A percentile compares a stretch with the other conserved stretches of the same genome.
These are phyloP conservation scores for Trachurus trachurus DNA, from an alignment of 2,797 vertebrate species.

Conservation along the genomic window DNA sequence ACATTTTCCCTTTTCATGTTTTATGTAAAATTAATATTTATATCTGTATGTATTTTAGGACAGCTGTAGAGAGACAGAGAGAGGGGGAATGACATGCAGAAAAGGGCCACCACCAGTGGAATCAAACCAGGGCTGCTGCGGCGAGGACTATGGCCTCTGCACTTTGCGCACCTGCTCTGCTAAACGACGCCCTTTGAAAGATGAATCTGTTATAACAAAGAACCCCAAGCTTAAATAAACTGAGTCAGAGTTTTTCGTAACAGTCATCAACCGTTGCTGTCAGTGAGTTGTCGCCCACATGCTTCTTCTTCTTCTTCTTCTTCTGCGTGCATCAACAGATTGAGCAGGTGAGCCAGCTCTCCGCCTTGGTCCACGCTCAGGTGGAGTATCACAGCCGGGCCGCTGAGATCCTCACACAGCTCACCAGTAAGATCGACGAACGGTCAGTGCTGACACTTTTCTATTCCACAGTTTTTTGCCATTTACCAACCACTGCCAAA, in stretches of 20 bases:
- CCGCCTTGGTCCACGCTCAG: slow-evolving; percentile 96
- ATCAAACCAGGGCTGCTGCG: no score
- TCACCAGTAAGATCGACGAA: slow-evolving; percentile 93
- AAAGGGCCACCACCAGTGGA: no score
- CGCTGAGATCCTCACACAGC: slow-evolving; percentile 93
- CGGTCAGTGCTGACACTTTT: slow-evolving; percentile 83
- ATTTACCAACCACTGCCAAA: background rate
- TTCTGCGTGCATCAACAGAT: slow-evolving; percentile 83
- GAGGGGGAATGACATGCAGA: no score
- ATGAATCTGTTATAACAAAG: background rate
- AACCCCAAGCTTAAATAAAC: background rate
- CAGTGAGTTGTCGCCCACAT: background rate
- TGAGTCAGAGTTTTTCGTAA: background rate
- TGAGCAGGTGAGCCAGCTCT: slow-evolving; percentile 98
- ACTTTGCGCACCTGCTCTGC: no score
- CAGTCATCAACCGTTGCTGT: background rate
- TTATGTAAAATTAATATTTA: background rate
- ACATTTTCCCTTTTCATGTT: background rate
- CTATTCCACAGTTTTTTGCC: background rate
- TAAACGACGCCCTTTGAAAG: no score
- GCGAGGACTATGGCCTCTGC: no score
- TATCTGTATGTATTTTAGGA: background rate
- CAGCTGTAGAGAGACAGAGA: no score
- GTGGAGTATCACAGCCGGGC: slow-evolving; percentile 97
- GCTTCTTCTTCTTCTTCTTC: slow-evolving; percentile 12